Base-by-base conservation (phyloP, 2,888 invertebrate genomes). In the Chrysomela aeneicollis region DNA sequence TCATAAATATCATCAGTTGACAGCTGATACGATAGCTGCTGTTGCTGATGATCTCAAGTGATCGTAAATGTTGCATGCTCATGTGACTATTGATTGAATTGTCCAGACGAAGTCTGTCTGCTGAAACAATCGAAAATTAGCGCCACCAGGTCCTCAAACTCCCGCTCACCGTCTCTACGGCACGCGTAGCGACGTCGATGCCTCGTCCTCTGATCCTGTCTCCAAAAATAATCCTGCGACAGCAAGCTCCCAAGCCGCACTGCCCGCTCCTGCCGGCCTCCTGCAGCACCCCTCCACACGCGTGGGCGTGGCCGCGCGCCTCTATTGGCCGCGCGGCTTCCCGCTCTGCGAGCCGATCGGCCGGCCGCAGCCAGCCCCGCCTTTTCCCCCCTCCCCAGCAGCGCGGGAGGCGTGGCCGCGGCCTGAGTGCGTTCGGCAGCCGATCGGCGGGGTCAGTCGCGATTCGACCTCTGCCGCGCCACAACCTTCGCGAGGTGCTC, bases 401-500 rank as follows among this genome's bases (percentile, higher is more conserved):
- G 12, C 26, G 17, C 51, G 30, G n/a, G 19, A 32, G 51, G 21
- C 49, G 18, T 10, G 6, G 15, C 49, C 2, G 3, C 5, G 17
- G 46, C 46, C 46, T 15, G 3, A 22, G 22, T 19, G 8, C 54
- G 5, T 17, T 35, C 32, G 10, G 35, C 19, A 61, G 47, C 63
- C 64, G 57, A 46, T 64, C 63, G 59, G 9, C 32, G 3, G 26
- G 32, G 71, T 78, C 37, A 65, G 59, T 65, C 61, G n/a, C n/a
- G n/a, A n/a, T n/a, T n/a, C n/a, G n/a, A 61, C 75, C 78, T 78
- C 80, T 79, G 79, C 79, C 78, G 78, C 79, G 81, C 79, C 79
- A 79, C 79, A 68, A 69, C 82, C 82, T 82, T 82, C 81, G 81
- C 79, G 82, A 69, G 70, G 80, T 79, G 78, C 79, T 78, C 78